A percentile compares a stretch with the other conserved stretches of the same genome.
These are phyloP conservation scores for Phoenicopterus ruber DNA, from an alignment of 2,113 vertebrate species.

Conservation along the genomic window DNA sequence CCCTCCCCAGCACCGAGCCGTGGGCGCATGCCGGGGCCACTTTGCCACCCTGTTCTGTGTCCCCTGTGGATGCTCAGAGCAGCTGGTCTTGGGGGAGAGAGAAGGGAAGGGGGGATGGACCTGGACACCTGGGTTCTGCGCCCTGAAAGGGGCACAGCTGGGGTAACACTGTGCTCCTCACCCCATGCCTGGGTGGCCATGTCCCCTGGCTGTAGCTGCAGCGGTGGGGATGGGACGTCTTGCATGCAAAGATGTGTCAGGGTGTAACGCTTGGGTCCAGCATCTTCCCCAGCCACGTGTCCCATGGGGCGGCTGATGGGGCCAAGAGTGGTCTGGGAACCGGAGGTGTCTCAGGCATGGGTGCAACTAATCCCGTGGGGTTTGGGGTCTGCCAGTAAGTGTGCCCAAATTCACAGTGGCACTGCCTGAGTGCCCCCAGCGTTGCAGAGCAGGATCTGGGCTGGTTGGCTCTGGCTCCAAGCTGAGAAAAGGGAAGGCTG, in stretches of 20 bases:
- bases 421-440: not conserved
- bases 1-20: not conserved
- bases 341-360: not conserved
- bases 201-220: not conserved
- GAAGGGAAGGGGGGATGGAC: rapidly evolving
- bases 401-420: not conserved
- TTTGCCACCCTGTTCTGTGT: not conserved
- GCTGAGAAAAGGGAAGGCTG: not conserved
- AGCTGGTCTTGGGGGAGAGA: not conserved
- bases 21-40: not conserved
- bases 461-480: not conserved
- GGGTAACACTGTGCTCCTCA: not conserved
- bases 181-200: rapidly evolving
- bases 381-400: not conserved
- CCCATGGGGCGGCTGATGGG: rapidly evolving
- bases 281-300: rapidly evolving
- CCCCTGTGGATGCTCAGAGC: not conserved
- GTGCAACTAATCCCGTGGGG: rapidly evolving
- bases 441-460: not conserved
- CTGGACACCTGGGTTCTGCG: not conserved
- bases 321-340: rapidly evolving
- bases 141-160: not conserved
- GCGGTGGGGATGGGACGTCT: not conserved
- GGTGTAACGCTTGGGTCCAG: not conserved
- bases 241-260: not conserved